Evolutionary conservation across 2,797 vertebrate species (phyloP).

Genomic region (Synanceia verrucosa): DNA sequence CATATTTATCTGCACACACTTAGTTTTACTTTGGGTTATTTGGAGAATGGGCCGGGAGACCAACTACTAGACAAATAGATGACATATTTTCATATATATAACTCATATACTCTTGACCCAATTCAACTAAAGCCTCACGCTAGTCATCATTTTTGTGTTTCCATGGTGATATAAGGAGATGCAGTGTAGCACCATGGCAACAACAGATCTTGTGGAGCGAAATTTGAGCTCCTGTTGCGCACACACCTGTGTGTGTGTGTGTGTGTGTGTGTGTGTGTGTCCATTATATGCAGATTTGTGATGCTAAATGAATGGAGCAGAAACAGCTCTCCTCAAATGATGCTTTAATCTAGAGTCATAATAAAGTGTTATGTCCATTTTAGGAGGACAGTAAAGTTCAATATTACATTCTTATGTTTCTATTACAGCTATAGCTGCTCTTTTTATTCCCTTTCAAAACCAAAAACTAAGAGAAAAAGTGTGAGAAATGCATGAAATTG

Average conservation of each 20-base stretch:
- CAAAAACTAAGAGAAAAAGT: no score
- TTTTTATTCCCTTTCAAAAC: no score
- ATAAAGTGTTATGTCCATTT: no score
- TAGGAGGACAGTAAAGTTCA: no score
- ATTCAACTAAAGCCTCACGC: slow-evolving; percentile 48
- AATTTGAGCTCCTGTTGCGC: slow-evolving; percentile 44
- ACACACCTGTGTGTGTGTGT: slow-evolving; percentile 41
- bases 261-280: slow-evolving; percentile 11
- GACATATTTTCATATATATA: rapidly evolving
- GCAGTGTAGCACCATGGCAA: slow-evolving; percentile 70
- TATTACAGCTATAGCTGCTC: no score
- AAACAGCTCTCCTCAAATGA: no score
- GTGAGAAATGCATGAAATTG: no score
- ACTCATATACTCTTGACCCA: slow-evolving; percentile 57
- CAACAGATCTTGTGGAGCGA: slow-evolving; percentile 64
- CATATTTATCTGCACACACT: background rate
- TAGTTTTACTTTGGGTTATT: background rate
- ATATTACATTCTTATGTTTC: no score
- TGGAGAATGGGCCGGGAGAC: background rate
- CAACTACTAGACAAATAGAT: rapidly evolving
- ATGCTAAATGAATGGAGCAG: background rate
- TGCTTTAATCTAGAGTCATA: no score
- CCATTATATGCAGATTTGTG: background rate
- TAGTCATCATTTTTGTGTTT: slow-evolving; percentile 71
- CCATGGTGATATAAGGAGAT: slow-evolving; percentile 77